Evolutionary conservation across 1,140 invertebrate genomes (phyloP), one percentile per base, ranked within the genome.

Genomic region (Rhysida immarginata): DNA sequence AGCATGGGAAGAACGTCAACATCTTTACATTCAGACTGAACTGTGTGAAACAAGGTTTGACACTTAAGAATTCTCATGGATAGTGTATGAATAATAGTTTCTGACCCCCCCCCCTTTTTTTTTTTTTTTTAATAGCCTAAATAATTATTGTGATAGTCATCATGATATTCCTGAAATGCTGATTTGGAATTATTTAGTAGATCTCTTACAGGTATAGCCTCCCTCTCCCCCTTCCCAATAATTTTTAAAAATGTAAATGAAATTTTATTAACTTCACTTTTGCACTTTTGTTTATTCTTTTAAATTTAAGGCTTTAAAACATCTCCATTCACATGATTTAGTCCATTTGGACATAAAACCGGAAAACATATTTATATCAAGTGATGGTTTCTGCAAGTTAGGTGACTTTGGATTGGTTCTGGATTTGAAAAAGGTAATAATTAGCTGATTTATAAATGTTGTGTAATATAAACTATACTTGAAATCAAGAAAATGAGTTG

Each of bases 291-390:
- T 5, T 21, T 42, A 44, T 45, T 44, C 52, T 42, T 41, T 43
- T 49, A 27, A 50, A 46, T 26, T 25, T 54, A 60, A 78, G 68
- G 82, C 79, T 27, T 62, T 83, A 0, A 77, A 81, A 63, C 79
- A 81, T 61, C 69, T 84, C 14, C 82, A 84, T 67, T 74, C 77
- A 54, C 70, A 77, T 44, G 74, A 81, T 66, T 68, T 84, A 29
- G 74, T 85, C 41, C 84, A 86, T 66, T 73, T 85, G 66, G 84
- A 86, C 65, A 82, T 86, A 24, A 86, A 86, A 69, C 78, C 83
- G 53, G 83, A 82, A 24, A 86, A 86, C 69, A 84, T 86, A 48
- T 77, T 85, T 59, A 69, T 77, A 35, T 74, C 77, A 41, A 59
- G 74, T 73, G 69, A 78, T 71, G 57, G 71, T 57, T 57, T 74